Evolutionary conservation across 2,888 invertebrate genomes (phyloP).

Genomic region (Callimorpha dominula): DNA sequence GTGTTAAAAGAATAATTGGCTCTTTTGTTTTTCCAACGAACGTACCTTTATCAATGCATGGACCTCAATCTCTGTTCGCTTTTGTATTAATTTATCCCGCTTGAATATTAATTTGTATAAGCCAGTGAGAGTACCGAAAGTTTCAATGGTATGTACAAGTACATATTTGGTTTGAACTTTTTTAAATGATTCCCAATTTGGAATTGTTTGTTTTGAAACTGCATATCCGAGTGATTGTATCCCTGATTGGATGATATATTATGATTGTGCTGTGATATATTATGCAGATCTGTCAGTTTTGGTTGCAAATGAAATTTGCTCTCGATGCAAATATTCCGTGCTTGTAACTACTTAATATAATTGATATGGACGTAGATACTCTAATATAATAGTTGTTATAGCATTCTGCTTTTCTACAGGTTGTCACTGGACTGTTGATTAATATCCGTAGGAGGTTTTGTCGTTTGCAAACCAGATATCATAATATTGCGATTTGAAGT

Average conservation of each 20-base stretch:
- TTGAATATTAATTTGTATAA: slow-evolving; percentile 48
- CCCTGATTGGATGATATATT: not conserved
- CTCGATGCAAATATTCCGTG: not conserved
- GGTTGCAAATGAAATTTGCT: not conserved
- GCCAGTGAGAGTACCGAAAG: slow-evolving; percentile 28
- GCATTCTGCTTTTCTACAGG: not conserved
- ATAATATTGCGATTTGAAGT: too few relatives aligned
- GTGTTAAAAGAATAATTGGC: slow-evolving; percentile 60
- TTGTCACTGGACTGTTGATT: too few relatives aligned
- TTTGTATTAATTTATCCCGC: slow-evolving; percentile 52
- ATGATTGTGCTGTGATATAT: not conserved
- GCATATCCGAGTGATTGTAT: not conserved
- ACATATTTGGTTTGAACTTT: slow-evolving; percentile 15
- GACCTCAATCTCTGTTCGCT: slow-evolving; percentile 47
- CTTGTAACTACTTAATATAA: not conserved
- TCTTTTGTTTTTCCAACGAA: slow-evolving; percentile 41
- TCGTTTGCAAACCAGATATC: too few relatives aligned
- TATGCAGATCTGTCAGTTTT: not conserved
- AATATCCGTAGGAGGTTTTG: too few relatives aligned
- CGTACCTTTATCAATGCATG: slow-evolving; percentile 22
- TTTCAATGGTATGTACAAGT: slow-evolving; percentile 8
- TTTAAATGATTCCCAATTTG: slow-evolving; percentile 9
- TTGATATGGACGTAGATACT: not conserved
- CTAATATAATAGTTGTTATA: not conserved
- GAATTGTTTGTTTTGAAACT: slow-evolving; percentile 7